Evolutionary conservation across 2,888 invertebrate genomes (phyloP), one percentile per base, ranked within the genome.

Genomic region (Aelia acuminata): DNA sequence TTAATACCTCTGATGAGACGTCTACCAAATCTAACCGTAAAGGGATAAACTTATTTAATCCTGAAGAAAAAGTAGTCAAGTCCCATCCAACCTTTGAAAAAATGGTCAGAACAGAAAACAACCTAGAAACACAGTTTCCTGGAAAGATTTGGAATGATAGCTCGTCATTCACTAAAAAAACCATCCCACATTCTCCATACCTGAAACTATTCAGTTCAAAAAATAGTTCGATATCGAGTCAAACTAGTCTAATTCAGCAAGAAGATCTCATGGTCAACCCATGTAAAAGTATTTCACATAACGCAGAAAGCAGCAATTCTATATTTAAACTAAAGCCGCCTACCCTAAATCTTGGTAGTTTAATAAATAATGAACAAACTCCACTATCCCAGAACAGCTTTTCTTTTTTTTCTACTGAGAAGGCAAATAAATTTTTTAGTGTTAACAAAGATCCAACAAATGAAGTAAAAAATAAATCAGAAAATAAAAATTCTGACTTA

Each of bases 211-310:
- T 80, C 20, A 22, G 43, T 43, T 35, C 15, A 22, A 75, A 43
- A 11, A 80, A 47, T n/a, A 80, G 20, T 22, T 43, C 80, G 22
- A n/a, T 20, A 39, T 75, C 75, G 18, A 39, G 1, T 43, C 80
- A 80, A 80, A 80, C n/a, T n/a, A n/a, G 43, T 43, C 80, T n/a
- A 43, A 80, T 80, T n/a, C 43, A 80, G n/a, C 43, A 43, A n/a
- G 43, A 43, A 43, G 10, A 80, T 13, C 15, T n/a, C 11, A 3
- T 43, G 1, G n/a, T 43, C 43, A 43, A 80, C 43, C 43, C 11
- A n/a, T n/a, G n/a, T 43, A 80, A 80, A 80, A n/a, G n/a, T 43
- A 80, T n/a, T 39, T 80, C 43, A n/a, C 43, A 80, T 43, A 80
- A 80, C n/a, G n/a, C 39, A 47, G 80, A 43, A n/a, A n/a, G 11